Base-by-base conservation (phyloP, 2,113 vertebrate species). In the Perccottus glenii region DNA sequence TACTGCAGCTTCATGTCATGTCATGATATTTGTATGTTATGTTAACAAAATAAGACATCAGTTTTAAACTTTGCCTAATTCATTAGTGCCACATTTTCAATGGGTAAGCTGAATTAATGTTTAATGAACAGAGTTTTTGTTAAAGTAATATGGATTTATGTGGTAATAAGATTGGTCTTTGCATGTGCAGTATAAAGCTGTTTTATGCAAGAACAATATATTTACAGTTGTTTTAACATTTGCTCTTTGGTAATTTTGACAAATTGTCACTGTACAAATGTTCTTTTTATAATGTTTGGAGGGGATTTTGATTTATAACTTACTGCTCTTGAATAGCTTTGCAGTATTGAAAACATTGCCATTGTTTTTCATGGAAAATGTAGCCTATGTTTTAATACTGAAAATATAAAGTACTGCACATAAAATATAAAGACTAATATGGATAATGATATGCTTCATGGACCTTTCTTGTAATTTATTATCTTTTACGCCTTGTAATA, bases 211-310 rank as follows among this genome's bases (percentile, higher is more conserved):
- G 51, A 49, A 68, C 38, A 45, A 73, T 15, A 67, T 9, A 35
- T 8, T 63, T 36, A 51, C 14, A 16, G 5, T 67, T 75, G 43
- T 70, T 12, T 43, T 55, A 46, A 6, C 57, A 6, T 72, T 88
- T 86, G 89, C 90, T 90, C 89, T 90, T 90, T 86, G 87, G 57
- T 46, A 35, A 60, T 67, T 64, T 16, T 7, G 58, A 72, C 19
- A 27, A 27, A 27, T 27, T 27, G 1, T 27, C 19, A 27, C 19
- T 27, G 19, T 36, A 32, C 1, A 5, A 77, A 43, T 48, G 56
- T 43, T 73, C 68, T 61, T 40, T 60, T 55, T 81, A 55, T 62
- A 16, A 48, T 67, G 15, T 27, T 49, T 70, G 27, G 14, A 16
- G 35, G 1, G 69, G 80, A 66, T n/a, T n/a, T n/a, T n/a, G n/a